Percentiles rank a stretch among this genome's conserved stretches.
Conservation (phyloP, 2,113 vertebrate species). For the Leptobrachium leishanense region DNA sequence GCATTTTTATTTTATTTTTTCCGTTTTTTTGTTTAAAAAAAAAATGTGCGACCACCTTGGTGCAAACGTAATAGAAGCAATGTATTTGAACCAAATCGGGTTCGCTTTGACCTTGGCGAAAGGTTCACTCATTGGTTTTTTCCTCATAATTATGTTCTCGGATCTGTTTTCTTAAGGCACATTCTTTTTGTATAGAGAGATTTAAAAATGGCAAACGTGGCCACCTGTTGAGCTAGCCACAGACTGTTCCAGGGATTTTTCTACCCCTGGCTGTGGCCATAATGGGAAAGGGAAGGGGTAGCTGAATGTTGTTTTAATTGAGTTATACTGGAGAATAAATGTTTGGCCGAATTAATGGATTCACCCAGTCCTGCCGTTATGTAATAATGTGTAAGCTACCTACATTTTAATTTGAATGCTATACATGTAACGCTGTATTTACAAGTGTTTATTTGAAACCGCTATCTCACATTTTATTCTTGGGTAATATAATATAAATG, state of each 20-base stretch:
- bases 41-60: background rate
- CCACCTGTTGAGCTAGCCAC: conserved; percentile 11
- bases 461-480: conserved; percentile 60
- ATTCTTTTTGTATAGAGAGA: background rate
- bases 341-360: conserved; percentile 62
- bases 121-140: background rate
- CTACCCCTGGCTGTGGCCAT: background rate
- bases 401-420: conserved; percentile 68
- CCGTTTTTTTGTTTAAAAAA: conserved; percentile 41
- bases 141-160: background rate
- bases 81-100: background rate
- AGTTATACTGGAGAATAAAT: conserved; percentile 57
- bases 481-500: conserved; percentile 53
- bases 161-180: background rate
- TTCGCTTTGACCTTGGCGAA: background rate
- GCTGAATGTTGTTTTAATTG: conserved; percentile 62
- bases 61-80: background rate
- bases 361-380: conserved; percentile 68
- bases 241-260: conserved; percentile 8
- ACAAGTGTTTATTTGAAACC: conserved; percentile 63
- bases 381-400: conserved; percentile 68
- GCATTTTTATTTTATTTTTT: conserved; percentile 61
- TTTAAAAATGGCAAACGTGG: background rate
- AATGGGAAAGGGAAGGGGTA: background rate
- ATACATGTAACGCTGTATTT: conserved; percentile 67